A percentile compares a stretch with the other conserved stretches of the same genome.
Conservation (phyloP, 2,797 vertebrate genomes). For the Gobionotothen gibberifrons region DNA sequence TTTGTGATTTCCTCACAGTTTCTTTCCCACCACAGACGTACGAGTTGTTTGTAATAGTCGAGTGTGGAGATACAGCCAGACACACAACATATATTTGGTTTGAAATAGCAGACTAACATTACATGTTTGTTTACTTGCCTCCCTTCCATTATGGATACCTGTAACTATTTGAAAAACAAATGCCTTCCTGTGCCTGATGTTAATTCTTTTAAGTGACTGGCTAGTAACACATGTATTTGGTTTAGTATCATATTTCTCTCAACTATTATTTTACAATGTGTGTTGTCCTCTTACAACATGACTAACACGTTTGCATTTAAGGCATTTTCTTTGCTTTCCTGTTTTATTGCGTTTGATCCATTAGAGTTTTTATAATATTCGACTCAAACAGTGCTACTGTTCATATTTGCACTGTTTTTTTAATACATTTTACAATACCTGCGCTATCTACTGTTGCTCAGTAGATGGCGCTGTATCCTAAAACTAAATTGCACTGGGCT, state of each 20-base stretch:
- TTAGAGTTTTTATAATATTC: no score
- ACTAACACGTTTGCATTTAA: no score
- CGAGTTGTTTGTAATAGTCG: background rate
- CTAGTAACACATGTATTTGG: background rate
- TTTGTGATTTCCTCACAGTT: no score
- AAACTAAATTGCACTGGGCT: background rate
- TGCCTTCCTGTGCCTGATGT: background rate
- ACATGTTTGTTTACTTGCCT: background rate
- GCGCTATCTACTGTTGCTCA: conserved; percentile 10
- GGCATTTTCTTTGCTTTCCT: no score
- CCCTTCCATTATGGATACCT: background rate
- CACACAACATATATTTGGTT: background rate
- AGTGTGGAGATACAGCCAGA: no score
- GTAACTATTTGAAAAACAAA: conserved; percentile 1
- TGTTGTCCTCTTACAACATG: background rate
- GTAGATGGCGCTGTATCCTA: conserved; percentile 53
- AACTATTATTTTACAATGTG: background rate
- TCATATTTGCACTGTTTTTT: no score
- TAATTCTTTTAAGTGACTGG: background rate
- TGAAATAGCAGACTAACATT: background rate
- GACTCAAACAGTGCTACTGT: no score
- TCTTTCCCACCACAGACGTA: background rate
- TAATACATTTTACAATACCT: background rate
- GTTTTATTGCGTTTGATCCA: no score
- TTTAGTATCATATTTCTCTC: background rate